phyloP scores from a whole-genome alignment of 1,140 invertebrate species.

The Micrasema minimum region DNA sequence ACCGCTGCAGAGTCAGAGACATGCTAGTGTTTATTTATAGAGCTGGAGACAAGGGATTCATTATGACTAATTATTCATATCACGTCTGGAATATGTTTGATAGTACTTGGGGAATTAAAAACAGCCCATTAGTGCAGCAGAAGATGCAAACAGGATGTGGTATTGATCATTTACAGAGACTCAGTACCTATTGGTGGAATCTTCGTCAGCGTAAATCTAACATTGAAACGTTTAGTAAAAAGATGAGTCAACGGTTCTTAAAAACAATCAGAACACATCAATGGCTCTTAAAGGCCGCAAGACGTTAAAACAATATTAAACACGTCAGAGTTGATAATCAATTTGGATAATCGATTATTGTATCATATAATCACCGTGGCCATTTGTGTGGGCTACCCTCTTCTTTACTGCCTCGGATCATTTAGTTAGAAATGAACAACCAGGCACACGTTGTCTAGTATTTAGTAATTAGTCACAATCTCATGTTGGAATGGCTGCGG shows the following conservation, averaged over 20 bases:
- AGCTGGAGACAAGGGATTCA: slow-evolving; percentile 27
- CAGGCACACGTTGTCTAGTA: slow-evolving; percentile 5
- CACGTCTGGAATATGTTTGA: slow-evolving; percentile 17
- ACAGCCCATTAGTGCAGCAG: background rate
- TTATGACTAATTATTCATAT: slow-evolving; percentile 24
- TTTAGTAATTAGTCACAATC: slow-evolving; percentile 7
- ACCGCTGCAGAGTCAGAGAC: background rate
- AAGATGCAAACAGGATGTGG: too few relatives aligned
- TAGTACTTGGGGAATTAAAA: background rate
- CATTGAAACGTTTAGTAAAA: too few relatives aligned
- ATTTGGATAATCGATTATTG: too few relatives aligned
- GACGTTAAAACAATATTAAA: too few relatives aligned
- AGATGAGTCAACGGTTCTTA: too few relatives aligned
- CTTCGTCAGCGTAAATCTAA: too few relatives aligned
- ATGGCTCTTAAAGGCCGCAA: too few relatives aligned
- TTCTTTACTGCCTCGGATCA: background rate
- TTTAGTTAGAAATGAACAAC: slow-evolving; percentile 8
- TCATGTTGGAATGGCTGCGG: background rate
- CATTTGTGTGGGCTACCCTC: background rate
- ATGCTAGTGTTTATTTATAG: slow-evolving; percentile 13
- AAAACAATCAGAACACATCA: too few relatives aligned
- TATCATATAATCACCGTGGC: too few relatives aligned
- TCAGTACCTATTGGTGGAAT: background rate
- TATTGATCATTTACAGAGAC: background rate
- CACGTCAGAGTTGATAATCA: too few relatives aligned